These are phyloP conservation scores for Myathropa florea DNA, from an alignment of 2,888 invertebrate genomes.

Conservation along the genomic window DNA sequence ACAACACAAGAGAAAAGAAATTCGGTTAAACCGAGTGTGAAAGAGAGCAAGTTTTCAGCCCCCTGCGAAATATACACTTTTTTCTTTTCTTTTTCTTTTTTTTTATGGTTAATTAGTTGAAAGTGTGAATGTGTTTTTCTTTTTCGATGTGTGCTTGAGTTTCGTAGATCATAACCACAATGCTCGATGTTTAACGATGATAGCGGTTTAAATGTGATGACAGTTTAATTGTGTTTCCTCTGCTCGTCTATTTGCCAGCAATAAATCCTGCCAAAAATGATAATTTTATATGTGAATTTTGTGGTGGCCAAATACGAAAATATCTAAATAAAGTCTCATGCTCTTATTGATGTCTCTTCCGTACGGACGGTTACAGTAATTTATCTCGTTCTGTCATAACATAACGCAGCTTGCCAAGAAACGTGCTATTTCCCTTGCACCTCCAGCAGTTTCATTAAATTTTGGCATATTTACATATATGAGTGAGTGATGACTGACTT, in stretches of 20 bases:
- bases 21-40: conserved; percentile 25
- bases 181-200: conserved; percentile 4
- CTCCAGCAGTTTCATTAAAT: neutral
- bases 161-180: neutral
- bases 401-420: neutral
- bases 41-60: conserved; percentile 39
- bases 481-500: conserved; percentile 23
- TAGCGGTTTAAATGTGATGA: conserved; percentile 13
- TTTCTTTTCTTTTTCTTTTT: conserved; percentile 8
- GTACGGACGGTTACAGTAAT: neutral
- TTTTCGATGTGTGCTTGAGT: neutral
- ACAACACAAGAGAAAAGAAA: conserved; percentile 33
- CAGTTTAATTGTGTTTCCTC: neutral
- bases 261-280: neutral
- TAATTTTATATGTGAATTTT: neutral
- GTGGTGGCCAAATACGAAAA: neutral
- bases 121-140: conserved; percentile 32
- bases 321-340: neutral
- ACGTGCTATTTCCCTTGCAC: conserved; percentile 20
- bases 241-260: neutral
- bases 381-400: conserved; percentile 13
- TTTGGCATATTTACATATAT: conserved; percentile 3
- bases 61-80: conserved; percentile 11
- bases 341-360: neutral
- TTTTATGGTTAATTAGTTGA: conserved; percentile 46